A percentile compares a stretch with the other conserved stretches of the same genome.
Evolutionary conservation across 37 sponge, comb jelly and placozoan species (phyloP).

Genomic region (Agelas oroides): DNA sequence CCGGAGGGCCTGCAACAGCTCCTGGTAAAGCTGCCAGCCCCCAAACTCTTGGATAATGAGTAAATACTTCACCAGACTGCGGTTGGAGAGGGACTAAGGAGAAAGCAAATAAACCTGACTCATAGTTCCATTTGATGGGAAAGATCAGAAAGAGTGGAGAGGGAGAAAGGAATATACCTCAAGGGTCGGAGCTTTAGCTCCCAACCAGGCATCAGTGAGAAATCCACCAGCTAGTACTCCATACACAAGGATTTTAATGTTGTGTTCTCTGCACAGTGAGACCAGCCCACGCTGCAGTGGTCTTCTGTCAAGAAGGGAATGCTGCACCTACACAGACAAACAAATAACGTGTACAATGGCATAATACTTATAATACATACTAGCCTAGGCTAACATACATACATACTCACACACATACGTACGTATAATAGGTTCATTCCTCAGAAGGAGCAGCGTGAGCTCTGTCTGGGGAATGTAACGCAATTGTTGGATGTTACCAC

Average conservation of each 20-base stretch:
- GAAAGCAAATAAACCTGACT: neutral
- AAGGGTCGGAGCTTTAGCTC: constrained; percentile 6
- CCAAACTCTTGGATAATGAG: constrained; percentile 72
- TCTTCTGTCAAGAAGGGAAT: constrained; percentile 63
- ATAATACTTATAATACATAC: neutral
- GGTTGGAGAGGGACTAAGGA: constrained; percentile 46
- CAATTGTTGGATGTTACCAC: too few species aligned
- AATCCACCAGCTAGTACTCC: constrained; percentile 75
- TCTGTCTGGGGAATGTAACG: too few species aligned
- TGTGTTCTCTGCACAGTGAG: constrained; percentile 35
- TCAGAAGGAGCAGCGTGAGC: too few species aligned
- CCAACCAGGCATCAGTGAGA: constrained; percentile 65
- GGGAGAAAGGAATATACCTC: constrained; percentile 11
- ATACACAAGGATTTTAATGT: constrained; percentile 52
- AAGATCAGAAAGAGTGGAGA: neutral
- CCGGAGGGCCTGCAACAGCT: constrained; percentile 50
- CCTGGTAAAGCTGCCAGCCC: constrained; percentile 66
- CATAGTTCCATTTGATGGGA: neutral
- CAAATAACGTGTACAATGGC: neutral
- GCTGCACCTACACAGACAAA: constrained; percentile 54
- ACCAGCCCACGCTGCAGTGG: constrained; percentile 42
- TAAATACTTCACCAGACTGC: constrained; percentile 68
- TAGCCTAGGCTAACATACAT: too few species aligned
- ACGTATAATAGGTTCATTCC: neutral
- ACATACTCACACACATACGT: too few species aligned